phyloP scores from a whole-genome alignment of 2,888 invertebrate species.

The Digitonthophagus gazella region DNA sequence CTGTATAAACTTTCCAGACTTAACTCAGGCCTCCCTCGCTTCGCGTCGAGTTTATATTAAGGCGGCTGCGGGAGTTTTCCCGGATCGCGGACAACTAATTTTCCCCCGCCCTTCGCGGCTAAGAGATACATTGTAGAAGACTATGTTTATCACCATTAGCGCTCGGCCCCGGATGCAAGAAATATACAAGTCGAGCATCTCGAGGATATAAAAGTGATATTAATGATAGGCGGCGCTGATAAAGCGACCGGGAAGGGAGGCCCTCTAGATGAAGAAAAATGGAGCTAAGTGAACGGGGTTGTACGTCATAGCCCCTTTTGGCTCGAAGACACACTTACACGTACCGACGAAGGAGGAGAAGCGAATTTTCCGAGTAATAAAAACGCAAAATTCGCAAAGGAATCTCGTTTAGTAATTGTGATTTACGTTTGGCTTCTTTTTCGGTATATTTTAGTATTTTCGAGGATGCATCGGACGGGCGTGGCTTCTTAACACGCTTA shows the following conservation, averaged over 20 bases:
- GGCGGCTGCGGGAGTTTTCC: constrained; percentile 9
- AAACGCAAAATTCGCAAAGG: constrained; percentile 11
- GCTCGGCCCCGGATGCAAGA: constrained; percentile 45
- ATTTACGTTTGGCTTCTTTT: constrained; percentile 19
- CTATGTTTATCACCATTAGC: constrained; percentile 54
- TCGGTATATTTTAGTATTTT: constrained; percentile 5
- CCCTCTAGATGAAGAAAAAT: constrained; percentile 49
- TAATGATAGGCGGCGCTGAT: constrained; percentile 50
- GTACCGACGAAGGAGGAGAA: constrained; percentile 18
- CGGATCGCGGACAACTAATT: constrained; percentile 36
- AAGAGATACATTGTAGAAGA: constrained; percentile 47
- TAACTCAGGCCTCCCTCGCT: constrained; percentile 35
- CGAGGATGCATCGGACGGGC: not conserved
- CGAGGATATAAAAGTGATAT: constrained; percentile 54
- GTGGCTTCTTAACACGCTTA: constrained; percentile 3
- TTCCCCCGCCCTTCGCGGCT: constrained; percentile 38
- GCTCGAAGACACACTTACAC: not conserved
- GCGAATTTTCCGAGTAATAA: constrained; percentile 5
- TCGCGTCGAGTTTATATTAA: constrained; percentile 25
- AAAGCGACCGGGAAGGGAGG: constrained; percentile 37
- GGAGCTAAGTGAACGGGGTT: constrained; percentile 38
- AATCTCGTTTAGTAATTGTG: constrained; percentile 23
- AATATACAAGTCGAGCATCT: constrained; percentile 51
- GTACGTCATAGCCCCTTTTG: constrained; percentile 38
- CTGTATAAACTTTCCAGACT: constrained; percentile 48